Conservation (phyloP, 2,113 vertebrate species). For the Ciconia maguari region DNA sequence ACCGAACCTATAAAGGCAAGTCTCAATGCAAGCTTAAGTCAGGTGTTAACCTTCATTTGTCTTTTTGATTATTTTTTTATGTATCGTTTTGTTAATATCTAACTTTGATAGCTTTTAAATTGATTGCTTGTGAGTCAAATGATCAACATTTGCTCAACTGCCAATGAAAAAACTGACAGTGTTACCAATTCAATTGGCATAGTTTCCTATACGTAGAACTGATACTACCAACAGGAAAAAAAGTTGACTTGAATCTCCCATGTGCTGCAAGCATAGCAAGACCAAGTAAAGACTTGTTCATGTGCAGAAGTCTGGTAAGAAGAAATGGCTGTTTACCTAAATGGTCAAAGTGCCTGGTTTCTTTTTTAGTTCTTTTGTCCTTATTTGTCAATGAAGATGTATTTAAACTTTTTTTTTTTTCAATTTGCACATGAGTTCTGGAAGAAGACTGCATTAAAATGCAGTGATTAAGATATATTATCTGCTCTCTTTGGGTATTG, state of each 20-base stretch:
- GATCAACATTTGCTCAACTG: slow-evolving; percentile 46
- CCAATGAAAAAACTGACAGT: slow-evolving; percentile 34
- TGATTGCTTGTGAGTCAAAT: slow-evolving; percentile 10
- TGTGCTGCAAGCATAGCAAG: slow-evolving; percentile 42
- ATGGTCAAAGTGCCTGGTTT: slow-evolving; percentile 69
- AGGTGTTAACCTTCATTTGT: slow-evolving; percentile 64
- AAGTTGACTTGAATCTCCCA: slow-evolving; percentile 47
- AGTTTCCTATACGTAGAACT: slow-evolving; percentile 28
- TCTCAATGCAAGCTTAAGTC: slow-evolving; percentile 58
- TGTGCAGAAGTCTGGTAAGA: slow-evolving; percentile 38
- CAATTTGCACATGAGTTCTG: slow-evolving; percentile 60
- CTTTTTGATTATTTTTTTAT: slow-evolving; percentile 23
- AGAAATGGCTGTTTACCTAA: slow-evolving; percentile 54
- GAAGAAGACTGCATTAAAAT: slow-evolving; percentile 42
- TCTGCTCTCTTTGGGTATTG: slow-evolving; percentile 45
- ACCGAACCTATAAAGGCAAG: slow-evolving; percentile 52
- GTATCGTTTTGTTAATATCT: slow-evolving; percentile 49
- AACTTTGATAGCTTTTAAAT: slow-evolving; percentile 18
- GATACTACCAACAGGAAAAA: slow-evolving; percentile 3
- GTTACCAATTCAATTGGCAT: slow-evolving; percentile 45
- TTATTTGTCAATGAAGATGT: slow-evolving; percentile 48
- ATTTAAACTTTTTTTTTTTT: slow-evolving; percentile 33
- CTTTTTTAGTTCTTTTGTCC: slow-evolving; percentile 33
- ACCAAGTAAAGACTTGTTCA: slow-evolving; percentile 50
- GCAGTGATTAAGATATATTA: background rate